These are phyloP conservation scores for Torymus auratus DNA, from an alignment of 2,888 invertebrate genomes.

Conservation along the genomic window DNA sequence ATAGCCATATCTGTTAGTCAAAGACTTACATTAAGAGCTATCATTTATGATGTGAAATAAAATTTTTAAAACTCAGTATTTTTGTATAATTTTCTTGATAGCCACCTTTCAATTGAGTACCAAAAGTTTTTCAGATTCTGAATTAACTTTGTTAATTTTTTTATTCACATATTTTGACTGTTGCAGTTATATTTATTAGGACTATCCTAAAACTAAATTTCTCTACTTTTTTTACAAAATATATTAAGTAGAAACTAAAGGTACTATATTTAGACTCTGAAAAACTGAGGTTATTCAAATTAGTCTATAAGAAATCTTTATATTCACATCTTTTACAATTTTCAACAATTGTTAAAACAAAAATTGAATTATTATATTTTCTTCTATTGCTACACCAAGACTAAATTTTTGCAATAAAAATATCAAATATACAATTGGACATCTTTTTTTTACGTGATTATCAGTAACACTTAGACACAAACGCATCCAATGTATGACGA, in stretches of 20 bases:
- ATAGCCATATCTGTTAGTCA: conserved; percentile 35
- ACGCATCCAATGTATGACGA: conserved; percentile 48
- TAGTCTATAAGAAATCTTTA: too few relatives aligned
- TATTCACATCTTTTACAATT: conserved; percentile 4
- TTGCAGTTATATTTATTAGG: background rate
- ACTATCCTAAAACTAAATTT: background rate
- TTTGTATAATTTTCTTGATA: background rate
- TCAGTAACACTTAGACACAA: conserved; percentile 51
- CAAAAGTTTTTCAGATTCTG: too few relatives aligned
- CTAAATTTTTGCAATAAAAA: conserved; percentile 46
- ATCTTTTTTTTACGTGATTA: conserved; percentile 49
- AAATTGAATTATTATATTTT: conserved; percentile 40
- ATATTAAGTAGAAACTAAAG: background rate
- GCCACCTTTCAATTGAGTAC: too few relatives aligned
- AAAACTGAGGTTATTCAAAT: too few relatives aligned
- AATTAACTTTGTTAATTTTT: too few relatives aligned
- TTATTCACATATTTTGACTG: too few relatives aligned
- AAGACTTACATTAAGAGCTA: conserved; percentile 31
- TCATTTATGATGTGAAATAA: conserved; percentile 33
- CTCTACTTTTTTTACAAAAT: background rate
- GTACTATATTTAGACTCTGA: too few relatives aligned
- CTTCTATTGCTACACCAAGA: conserved; percentile 49
- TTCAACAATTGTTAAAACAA: conserved; percentile 21
- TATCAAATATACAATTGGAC: conserved; percentile 47
- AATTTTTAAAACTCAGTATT: conserved; percentile 24